These are phyloP conservation scores for Aleiodes testaceus DNA, from an alignment of 2,888 invertebrate species.

Conservation along the genomic window DNA sequence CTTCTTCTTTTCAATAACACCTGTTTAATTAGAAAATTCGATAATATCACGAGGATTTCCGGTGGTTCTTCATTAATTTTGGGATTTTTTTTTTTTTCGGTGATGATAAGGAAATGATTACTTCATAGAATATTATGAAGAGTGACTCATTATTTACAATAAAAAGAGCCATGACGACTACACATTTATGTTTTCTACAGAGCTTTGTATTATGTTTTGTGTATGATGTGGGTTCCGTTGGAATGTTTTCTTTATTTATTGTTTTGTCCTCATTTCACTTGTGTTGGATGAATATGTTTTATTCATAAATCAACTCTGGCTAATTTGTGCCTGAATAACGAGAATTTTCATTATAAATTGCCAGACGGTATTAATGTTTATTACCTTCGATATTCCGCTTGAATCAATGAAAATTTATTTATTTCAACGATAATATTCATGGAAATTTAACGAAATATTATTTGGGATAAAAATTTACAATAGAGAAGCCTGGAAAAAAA, in stretches of 20 bases:
- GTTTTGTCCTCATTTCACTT: constrained; percentile 17
- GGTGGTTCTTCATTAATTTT: too few relatives aligned
- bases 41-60: background rate
- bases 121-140: constrained; percentile 6
- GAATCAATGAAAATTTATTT: too few relatives aligned
- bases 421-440: too few relatives aligned
- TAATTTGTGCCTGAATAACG: background rate
- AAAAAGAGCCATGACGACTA: constrained; percentile 24
- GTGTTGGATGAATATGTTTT: constrained; percentile 5
- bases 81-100: too few relatives aligned
- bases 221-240: constrained; percentile 30
- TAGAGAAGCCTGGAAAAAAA: background rate
- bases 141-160: constrained; percentile 21
- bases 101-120: constrained; percentile 17
- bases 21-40: constrained; percentile 22
- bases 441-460: too few relatives aligned
- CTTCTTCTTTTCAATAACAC: constrained; percentile 19
- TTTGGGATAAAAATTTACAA: too few relatives aligned
- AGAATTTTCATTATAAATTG: background rate
- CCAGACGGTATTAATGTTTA: background rate
- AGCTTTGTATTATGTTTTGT: constrained; percentile 2
- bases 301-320: constrained; percentile 12
- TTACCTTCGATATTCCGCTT: background rate
- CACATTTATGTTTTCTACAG: constrained; percentile 18
- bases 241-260: constrained; percentile 15